These are phyloP conservation scores for Caradrina kadenii DNA, from an alignment of 2,888 invertebrate species.

Conservation along the genomic window DNA sequence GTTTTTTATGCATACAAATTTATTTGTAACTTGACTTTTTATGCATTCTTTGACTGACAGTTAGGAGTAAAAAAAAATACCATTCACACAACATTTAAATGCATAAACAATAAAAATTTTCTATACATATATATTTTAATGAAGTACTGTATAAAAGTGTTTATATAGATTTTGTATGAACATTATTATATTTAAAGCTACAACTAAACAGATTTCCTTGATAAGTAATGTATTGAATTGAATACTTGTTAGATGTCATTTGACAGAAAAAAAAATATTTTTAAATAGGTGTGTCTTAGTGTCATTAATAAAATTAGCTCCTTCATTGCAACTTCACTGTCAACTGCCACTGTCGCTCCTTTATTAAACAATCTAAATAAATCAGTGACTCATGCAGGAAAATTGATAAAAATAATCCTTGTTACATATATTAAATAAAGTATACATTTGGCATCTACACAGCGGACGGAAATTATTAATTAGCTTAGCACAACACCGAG, in stretches of 20 bases:
- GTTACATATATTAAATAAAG: neutral
- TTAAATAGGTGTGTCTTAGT: no score
- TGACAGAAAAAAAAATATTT: neutral
- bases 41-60: neutral
- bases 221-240: neutral
- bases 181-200: no score
- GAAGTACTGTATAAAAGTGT: neutral
- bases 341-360: no score
- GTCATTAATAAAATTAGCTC: neutral
- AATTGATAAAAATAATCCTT: neutral
- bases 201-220: neutral
- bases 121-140: neutral
- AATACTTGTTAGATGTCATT: neutral
- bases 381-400: constrained; percentile 3
- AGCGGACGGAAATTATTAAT: neutral
- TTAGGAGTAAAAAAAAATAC: constrained; percentile 6
- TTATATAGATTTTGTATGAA: neutral
- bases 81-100: no score
- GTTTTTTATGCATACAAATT: neutral
- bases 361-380: neutral
- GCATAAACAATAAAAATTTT: neutral
- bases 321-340: neutral
- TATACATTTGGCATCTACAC: neutral
- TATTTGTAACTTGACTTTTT: neutral
- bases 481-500: neutral